Evolutionary conservation across 1,140 invertebrate species (phyloP).

Genomic region (Sitobion miscanthi): DNA sequence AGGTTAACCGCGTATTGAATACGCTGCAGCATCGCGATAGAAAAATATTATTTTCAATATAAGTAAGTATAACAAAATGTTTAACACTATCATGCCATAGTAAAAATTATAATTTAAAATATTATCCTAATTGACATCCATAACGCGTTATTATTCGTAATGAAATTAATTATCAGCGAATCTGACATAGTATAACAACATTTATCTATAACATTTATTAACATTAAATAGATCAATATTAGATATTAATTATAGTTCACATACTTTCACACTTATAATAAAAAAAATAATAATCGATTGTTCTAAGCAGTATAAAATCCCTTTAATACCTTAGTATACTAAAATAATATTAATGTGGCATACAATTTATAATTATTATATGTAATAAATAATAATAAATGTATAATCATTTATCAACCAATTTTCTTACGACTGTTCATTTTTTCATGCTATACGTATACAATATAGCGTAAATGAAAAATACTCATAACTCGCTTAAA

Average conservation of each 20-base stretch:
- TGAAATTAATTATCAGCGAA: background rate
- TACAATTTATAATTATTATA: no score
- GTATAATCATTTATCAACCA: no score
- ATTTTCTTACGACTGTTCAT: no score
- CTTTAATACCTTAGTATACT: background rate
- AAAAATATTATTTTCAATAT: background rate
- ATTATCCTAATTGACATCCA: background rate
- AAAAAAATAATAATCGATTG: background rate
- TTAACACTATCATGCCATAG: no score
- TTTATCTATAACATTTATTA: background rate
- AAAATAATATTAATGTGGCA: background rate
- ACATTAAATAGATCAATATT: background rate
- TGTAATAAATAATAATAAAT: no score
- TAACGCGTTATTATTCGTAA: background rate
- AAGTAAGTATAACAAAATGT: background rate
- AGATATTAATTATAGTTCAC: background rate
- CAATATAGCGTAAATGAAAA: no score
- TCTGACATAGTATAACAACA: background rate
- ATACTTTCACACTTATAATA: background rate
- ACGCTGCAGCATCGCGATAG: background rate
- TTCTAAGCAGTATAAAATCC: background rate
- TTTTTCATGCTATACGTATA: no score
- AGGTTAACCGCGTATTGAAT: fast-evolving
- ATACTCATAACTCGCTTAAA: no score
- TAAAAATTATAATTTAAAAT: background rate